Evolutionary conservation across 2,888 invertebrate species (phyloP), one percentile per base, ranked within the genome.

Genomic region (Cataglyphis cursor): DNA sequence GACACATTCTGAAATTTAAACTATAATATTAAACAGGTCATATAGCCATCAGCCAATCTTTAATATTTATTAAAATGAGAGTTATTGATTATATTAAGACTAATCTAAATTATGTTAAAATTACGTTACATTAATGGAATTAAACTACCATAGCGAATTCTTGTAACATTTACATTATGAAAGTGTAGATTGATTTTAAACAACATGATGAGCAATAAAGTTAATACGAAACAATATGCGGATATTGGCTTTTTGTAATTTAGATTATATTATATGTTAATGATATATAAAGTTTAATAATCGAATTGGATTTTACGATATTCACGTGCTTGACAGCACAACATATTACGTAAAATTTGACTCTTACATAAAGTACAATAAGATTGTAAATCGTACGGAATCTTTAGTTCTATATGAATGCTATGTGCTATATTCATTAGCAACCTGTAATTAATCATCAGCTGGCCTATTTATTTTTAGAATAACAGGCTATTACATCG

Each of bases 161-260:
- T 18, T 48, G n/a, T 51, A 51, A 51, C 6, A 51, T n/a, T 51
- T 24, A 18, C 24, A 65, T 31, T 31, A 65, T 24, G 24, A n/a
- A n/a, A 51, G 8, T 51, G n/a, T 51, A 51, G 8, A 18, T n/a
- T 51, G 8, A 18, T 48, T 6, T 6, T 51, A 51, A n/a, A n/a
- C 2, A n/a, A n/a, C 8, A 51, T n/a, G 8, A 51, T 51, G n/a
- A n/a, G 51, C 51, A 51, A n/a, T n/a, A n/a, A 51, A 51, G 6
- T 51, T n/a, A 51, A 51, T 51, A n/a, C n/a, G 8, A 51, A 51
- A n/a, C 51, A 51, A 51, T 8, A n/a, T 5, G 51, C 0, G 8
- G 10, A 38, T 64, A 64, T 64, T 38, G 38, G 12, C 31, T 64
- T 38, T 64, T 64, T 64, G 51, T 35, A 64, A 12, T 64, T 64